Conservation (phyloP, 2,888 invertebrate genomes). For the Hololepta plana region DNA sequence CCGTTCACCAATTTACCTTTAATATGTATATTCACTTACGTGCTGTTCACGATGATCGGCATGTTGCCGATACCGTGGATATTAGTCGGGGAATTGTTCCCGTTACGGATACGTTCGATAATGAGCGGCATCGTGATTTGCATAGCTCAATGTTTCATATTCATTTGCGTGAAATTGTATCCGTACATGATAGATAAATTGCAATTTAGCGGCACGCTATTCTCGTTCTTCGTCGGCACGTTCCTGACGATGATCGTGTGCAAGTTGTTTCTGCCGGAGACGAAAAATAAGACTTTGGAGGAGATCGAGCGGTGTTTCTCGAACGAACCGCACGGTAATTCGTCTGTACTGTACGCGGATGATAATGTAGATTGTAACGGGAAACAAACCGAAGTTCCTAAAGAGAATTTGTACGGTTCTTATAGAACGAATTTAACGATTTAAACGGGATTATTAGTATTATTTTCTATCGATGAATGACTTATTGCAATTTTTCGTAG, state of each 20-base stretch:
- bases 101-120: slow-evolving; percentile 45
- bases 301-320: slow-evolving; percentile 49
- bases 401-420: too few species aligned
- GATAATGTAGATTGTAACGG: too few species aligned
- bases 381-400: too few species aligned
- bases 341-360: too few species aligned
- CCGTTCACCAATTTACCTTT: slow-evolving; percentile 17
- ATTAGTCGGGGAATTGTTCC: slow-evolving; percentile 55
- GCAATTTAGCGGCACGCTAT: slow-evolving; percentile 43
- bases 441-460: too few species aligned
- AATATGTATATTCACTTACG: slow-evolving; percentile 45
- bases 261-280: slow-evolving; percentile 44
- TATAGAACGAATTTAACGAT: too few species aligned
- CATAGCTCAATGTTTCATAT: slow-evolving; percentile 49
- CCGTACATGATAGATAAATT: slow-evolving; percentile 37
- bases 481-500: too few species aligned
- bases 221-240: slow-evolving; percentile 41
- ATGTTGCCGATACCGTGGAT: slow-evolving; percentile 59
- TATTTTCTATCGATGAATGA: too few species aligned
- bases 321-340: too few species aligned
- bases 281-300: slow-evolving; percentile 44
- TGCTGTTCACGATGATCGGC: slow-evolving; percentile 55
- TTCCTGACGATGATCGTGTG: slow-evolving; percentile 42
- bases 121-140: slow-evolving; percentile 53
- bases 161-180: slow-evolving; percentile 52